Base-by-base conservation (phyloP, 2,797 vertebrate genomes). In the Cynopterus sphinx region DNA sequence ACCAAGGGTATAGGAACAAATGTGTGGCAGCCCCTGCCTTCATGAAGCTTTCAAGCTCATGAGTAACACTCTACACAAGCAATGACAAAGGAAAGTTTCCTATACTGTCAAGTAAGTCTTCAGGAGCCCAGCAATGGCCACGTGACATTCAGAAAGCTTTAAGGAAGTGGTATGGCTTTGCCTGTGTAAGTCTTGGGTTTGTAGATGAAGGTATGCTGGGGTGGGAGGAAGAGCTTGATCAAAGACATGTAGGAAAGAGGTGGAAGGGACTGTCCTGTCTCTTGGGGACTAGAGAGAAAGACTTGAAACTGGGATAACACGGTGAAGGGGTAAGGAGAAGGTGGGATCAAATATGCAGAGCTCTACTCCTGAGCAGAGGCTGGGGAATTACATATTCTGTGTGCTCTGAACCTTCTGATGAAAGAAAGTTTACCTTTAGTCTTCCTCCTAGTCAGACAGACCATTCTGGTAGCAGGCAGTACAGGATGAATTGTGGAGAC, bases 331-430 rank as follows among this genome's bases (percentile, higher is more conserved):
- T 6, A 7, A 43, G 70, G 92, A n/a, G 39, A 28, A 73, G 16
- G 41, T 3, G 2, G 33, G 19, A 8, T 9, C 1, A 0, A 8
- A 15, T 0, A 46, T 0, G 12, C 4, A 24, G 19, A 55, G 19
- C 46, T 15, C 0, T 31, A 57, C 15, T 28, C n/a, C 51, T 0
- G 6, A 55, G 21, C 49, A 33, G 41, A 87, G 22, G 26, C 78
- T 77, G 24, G 6, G 46, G 26, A 73, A 28, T n/a, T 6, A 2
- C 0, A 9, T 1, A 3, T 6, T 51, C 19, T n/a, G 0, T 9
- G 17, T 0, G 19, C 9, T 16, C 21, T 19, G 22, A 31, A 6
- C 13, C 26, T 67, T 46, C 4, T 26, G 17, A 39, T 6, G 15
- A 28, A 19, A 61, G 39, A 10, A 83, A 91, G 61, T 43, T 9